Percentiles rank a stretch among this genome's conserved stretches.
These are phyloP conservation scores for Erythrocercus mccallii DNA, from an alignment of 2,113 vertebrate species.

Conservation along the genomic window DNA sequence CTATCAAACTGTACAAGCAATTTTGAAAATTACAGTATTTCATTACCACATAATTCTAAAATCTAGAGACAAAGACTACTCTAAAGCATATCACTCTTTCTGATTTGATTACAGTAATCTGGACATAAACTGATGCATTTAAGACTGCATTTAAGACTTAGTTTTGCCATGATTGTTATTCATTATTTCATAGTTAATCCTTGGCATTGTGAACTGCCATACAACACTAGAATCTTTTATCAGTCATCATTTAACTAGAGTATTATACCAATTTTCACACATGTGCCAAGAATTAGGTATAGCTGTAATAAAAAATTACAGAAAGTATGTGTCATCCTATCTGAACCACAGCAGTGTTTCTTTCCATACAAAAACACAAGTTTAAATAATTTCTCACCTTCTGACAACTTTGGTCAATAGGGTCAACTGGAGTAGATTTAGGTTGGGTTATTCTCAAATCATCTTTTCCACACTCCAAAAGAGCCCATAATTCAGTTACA, in stretches of 20 bases:
- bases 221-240: not conserved
- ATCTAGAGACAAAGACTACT: not conserved
- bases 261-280: not conserved
- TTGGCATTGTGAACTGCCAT: not conserved
- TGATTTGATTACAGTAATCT: not conserved
- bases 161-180: not conserved
- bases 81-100: not conserved
- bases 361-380: not conserved
- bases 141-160: not conserved
- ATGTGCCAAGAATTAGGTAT: not conserved
- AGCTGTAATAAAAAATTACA: not conserved
- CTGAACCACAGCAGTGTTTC: not conserved
- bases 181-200: not conserved
- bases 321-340: not conserved
- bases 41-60: not conserved
- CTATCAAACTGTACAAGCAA: not conserved
- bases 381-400: slow-evolving; percentile 76
- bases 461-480: slow-evolving; percentile 88
- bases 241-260: not conserved
- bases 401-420: slow-evolving; percentile 89
- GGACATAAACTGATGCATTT: not conserved
- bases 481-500: slow-evolving; percentile 86
- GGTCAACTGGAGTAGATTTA: slow-evolving; percentile 85
- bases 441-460: slow-evolving; percentile 83
- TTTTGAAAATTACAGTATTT: not conserved